Evolutionary conservation across 2,888 invertebrate genomes (phyloP).

Genomic region (Petrophora chlorosata): DNA sequence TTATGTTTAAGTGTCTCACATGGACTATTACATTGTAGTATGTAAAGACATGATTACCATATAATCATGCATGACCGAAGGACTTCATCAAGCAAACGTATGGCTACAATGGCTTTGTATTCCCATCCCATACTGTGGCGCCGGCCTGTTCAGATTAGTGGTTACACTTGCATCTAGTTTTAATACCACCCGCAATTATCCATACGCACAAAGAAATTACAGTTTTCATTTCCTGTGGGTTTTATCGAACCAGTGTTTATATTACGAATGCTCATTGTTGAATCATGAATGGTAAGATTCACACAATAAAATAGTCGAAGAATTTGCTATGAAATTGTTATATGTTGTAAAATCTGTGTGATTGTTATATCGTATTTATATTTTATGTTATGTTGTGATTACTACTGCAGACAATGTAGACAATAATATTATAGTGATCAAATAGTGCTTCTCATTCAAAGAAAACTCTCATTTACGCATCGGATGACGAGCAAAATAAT

Average conservation of each 20-base stretch:
- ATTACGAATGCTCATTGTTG: conserved; percentile 24
- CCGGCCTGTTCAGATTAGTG: conserved; percentile 25
- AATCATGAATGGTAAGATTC: conserved; percentile 30
- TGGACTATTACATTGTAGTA: too few species aligned
- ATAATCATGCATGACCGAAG: conserved; percentile 30
- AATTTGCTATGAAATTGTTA: conserved; percentile 19
- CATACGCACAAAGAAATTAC: conserved; percentile 57
- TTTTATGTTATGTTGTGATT: conserved; percentile 21
- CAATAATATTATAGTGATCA: background rate
- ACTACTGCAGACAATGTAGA: background rate
- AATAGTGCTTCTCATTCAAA: too few species aligned
- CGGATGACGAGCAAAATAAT: too few species aligned
- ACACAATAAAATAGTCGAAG: conserved; percentile 30
- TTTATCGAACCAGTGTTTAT: conserved; percentile 31
- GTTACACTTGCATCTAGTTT: conserved; percentile 28
- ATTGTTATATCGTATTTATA: conserved; percentile 15
- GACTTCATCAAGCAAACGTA: conserved; percentile 24
- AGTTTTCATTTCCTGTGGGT: conserved; percentile 57
- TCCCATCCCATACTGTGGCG: conserved; percentile 29
- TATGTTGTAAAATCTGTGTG: conserved; percentile 16
- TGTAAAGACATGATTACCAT: conserved; percentile 7
- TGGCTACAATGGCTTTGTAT: conserved; percentile 29
- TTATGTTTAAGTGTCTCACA: too few species aligned
- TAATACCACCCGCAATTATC: conserved; percentile 52
- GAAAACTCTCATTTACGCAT: too few species aligned